These are phyloP conservation scores for Paratrypauchen microcephalus DNA, from an alignment of 2,797 vertebrate genomes.

Conservation along the genomic window DNA sequence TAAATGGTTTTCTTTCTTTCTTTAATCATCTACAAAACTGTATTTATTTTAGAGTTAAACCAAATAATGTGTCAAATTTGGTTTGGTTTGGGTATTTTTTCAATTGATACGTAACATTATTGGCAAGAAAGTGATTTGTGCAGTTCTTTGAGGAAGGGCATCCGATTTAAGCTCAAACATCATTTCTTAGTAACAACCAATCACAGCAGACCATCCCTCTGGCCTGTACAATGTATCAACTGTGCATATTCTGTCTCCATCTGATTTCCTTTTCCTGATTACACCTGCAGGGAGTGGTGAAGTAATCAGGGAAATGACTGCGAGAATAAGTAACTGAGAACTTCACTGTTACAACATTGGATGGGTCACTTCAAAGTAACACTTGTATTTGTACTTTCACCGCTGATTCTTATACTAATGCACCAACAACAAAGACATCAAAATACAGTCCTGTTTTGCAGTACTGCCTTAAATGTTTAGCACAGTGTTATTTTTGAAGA, in stretches of 20 bases:
- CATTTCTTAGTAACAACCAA: neutral
- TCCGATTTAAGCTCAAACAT: neutral
- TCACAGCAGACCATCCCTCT: neutral
- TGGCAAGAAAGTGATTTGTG: too few relatives aligned
- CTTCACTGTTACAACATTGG: conserved; percentile 17
- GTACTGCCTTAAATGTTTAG: neutral
- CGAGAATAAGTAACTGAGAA: conserved; percentile 21
- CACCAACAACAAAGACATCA: neutral
- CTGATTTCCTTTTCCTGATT: conserved; percentile 30
- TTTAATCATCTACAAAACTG: too few relatives aligned
- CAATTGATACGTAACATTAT: neutral
- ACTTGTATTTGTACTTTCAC: neutral
- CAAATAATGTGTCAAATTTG: too few relatives aligned
- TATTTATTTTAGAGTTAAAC: neutral
- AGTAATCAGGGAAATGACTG: conserved; percentile 34
- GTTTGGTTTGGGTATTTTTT: neutral
- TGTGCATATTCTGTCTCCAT: conserved; percentile 25
- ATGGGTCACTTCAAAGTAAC: conserved; percentile 17
- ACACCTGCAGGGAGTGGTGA: conserved; percentile 18
- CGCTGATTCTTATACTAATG: neutral
- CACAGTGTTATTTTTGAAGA: neutral
- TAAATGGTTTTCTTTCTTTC: too few relatives aligned
- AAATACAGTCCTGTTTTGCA: neutral
- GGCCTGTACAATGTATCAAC: conserved; percentile 1
- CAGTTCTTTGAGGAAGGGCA: neutral